Percentiles rank a stretch among this genome's conserved stretches.
These are phyloP conservation scores for Oligia strigilis DNA, from an alignment of 2,888 invertebrate genomes.

Conservation along the genomic window DNA sequence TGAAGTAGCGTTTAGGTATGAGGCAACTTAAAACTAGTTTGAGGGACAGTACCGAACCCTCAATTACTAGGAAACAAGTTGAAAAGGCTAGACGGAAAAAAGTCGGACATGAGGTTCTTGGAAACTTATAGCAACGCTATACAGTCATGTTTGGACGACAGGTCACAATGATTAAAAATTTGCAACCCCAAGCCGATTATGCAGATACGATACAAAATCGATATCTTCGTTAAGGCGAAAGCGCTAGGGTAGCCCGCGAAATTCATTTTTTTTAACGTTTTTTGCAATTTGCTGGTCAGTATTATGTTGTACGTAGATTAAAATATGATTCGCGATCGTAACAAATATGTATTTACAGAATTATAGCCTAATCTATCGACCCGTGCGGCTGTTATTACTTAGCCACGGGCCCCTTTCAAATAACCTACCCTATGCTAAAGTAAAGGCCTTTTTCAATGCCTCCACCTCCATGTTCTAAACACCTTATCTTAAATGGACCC, in stretches of 20 bases:
- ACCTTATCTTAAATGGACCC: slow-evolving; percentile 32
- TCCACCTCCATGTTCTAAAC: neutral
- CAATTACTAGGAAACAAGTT: neutral
- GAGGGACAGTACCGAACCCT: neutral
- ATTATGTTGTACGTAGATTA: too few relatives aligned
- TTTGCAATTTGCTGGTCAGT: too few relatives aligned
- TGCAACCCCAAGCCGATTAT: neutral
- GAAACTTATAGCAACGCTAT: neutral
- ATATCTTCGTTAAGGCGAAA: neutral
- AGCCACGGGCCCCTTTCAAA: too few relatives aligned
- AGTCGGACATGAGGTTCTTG: neutral
- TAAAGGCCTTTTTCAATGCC: neutral
- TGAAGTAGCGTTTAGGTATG: neutral
- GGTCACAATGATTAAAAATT: neutral
- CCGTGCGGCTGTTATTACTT: too few relatives aligned
- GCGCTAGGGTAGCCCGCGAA: too few relatives aligned
- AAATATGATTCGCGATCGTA: too few relatives aligned
- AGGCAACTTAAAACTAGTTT: neutral
- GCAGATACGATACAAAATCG: neutral
- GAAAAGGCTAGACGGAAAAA: neutral
- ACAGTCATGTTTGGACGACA: neutral
- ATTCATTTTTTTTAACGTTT: too few relatives aligned
- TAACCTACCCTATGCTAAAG: neutral
- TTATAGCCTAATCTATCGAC: too few relatives aligned
- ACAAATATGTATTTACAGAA: too few relatives aligned